These are phyloP conservation scores for Discoglossus pictus DNA, from an alignment of 2,797 vertebrate genomes.

Conservation along the genomic window DNA sequence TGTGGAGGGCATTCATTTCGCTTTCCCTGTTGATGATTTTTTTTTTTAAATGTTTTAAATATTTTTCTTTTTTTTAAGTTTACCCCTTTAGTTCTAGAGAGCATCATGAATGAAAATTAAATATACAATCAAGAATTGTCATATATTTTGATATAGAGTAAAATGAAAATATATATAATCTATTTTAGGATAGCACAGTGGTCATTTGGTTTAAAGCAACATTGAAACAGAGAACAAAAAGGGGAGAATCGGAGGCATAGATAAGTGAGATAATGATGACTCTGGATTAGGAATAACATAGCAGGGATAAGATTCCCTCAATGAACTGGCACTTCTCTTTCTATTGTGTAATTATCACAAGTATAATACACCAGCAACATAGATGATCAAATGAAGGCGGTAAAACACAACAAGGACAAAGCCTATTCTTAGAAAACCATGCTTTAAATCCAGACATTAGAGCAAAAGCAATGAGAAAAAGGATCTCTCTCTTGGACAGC, in stretches of 20 bases:
- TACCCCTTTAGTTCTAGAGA: no score
- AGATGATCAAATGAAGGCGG: constrained; percentile 95
- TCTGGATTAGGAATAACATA: constrained; percentile 83
- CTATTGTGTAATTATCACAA: constrained; percentile 84
- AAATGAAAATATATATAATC: no score
- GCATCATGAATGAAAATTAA: no score
- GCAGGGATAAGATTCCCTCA: constrained; percentile 82
- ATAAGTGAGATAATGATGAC: constrained; percentile 55
- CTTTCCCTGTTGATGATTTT: no score
- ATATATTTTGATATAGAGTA: no score
- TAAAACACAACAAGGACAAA: constrained; percentile 92
- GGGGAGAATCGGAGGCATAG: constrained; percentile 31
- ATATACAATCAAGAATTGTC: no score
- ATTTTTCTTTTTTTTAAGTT: no score
- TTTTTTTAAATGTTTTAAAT: no score
- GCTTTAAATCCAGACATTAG: constrained; percentile 89
- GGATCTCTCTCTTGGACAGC: constrained; percentile 90
- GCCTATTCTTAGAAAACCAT: constrained; percentile 85
- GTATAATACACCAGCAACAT: constrained; percentile 81
- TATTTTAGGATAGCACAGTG: no score
- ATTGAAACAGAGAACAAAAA: constrained; percentile 29
- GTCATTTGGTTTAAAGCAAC: constrained; percentile 2
- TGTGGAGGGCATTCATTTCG: no score
- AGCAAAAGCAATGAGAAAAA: constrained; percentile 80
- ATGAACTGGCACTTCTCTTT: constrained; percentile 82